Evolutionary conservation across 2,113 vertebrate species (phyloP).

Genomic region (Sylvietta virens): DNA sequence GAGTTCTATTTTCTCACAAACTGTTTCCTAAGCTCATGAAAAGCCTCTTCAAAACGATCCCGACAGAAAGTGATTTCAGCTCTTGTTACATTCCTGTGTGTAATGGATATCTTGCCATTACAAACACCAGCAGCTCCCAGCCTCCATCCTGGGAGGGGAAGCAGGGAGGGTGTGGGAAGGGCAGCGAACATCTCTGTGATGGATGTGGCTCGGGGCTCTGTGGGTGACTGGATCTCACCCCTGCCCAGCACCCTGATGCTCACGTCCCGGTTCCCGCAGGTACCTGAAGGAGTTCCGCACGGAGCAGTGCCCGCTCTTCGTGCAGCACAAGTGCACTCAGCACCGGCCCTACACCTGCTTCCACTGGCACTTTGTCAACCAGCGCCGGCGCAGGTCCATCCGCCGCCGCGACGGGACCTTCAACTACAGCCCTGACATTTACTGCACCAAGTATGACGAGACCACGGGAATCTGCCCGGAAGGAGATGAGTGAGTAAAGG

Average conservation of each 20-base stretch:
- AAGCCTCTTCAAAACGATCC: not conserved
- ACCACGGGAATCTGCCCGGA: constrained; percentile 92
- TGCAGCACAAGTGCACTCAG: constrained; percentile 97
- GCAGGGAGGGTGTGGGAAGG: not conserved
- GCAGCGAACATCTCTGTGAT: not conserved
- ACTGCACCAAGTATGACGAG: constrained; percentile 97
- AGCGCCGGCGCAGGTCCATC: constrained; percentile 92
- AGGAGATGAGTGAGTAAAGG: constrained; percentile 90
- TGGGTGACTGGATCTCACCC: rapidly evolving
- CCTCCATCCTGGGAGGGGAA: not conserved
- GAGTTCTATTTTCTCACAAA: not conserved
- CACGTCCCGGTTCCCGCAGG: constrained; percentile 59
- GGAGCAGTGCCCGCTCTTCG: constrained; percentile 95
- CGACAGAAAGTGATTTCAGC: not conserved
- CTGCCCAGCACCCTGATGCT: not conserved
- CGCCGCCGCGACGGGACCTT: constrained; percentile 94
- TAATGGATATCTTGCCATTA: not conserved
- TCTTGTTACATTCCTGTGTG: not conserved
- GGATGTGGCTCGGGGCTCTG: not conserved
- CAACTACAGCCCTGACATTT: constrained; percentile 97
- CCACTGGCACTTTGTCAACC: constrained; percentile 98
- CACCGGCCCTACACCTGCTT: constrained; percentile 97
- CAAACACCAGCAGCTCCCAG: not conserved
- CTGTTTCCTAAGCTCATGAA: not conserved
- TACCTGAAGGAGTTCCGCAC: constrained; percentile 98